phyloP scores from a whole-genome alignment of 2,797 vertebrate genomes.

The Leuciscus waleckii region DNA sequence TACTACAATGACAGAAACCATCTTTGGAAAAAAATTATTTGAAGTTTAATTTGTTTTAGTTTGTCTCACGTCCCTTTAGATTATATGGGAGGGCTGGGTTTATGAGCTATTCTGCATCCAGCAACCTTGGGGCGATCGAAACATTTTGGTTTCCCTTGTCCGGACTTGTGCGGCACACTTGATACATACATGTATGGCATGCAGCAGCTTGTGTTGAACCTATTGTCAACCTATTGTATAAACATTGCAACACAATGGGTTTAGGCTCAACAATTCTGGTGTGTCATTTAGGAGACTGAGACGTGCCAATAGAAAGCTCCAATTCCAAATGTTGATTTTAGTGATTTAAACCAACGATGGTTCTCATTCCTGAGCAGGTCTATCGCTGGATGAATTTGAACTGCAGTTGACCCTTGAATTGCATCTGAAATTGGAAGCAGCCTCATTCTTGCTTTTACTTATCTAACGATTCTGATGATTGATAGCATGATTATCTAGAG shows the following conservation, averaged over 20 bases:
- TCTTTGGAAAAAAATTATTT: no score
- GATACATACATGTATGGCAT: neutral
- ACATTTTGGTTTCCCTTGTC: no score
- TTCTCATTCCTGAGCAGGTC: neutral
- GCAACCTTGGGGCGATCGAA: no score
- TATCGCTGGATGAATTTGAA: conserved; percentile 5
- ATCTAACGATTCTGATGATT: conserved; percentile 43
- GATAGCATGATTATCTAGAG: conserved; percentile 38
- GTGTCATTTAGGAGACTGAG: conserved; percentile 6
- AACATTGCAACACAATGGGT: conserved; percentile 34
- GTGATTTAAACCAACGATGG: neutral
- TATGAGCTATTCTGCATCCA: no score
- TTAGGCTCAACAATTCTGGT: neutral
- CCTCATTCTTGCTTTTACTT: conserved; percentile 14
- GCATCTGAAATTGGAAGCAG: conserved; percentile 26
- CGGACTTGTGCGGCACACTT: no score
- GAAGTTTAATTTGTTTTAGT: no score
- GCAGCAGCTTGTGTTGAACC: conserved; percentile 27
- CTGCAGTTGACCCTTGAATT: conserved; percentile 19
- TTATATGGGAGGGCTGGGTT: no score
- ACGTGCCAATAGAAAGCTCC: neutral
- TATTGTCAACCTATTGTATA: conserved; percentile 27
- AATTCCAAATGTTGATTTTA: conserved; percentile 24
- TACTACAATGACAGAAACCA: no score
- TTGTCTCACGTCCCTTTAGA: no score